Evolutionary conservation across 2,888 invertebrate species (phyloP).

Genomic region (Ophion costatus): DNA sequence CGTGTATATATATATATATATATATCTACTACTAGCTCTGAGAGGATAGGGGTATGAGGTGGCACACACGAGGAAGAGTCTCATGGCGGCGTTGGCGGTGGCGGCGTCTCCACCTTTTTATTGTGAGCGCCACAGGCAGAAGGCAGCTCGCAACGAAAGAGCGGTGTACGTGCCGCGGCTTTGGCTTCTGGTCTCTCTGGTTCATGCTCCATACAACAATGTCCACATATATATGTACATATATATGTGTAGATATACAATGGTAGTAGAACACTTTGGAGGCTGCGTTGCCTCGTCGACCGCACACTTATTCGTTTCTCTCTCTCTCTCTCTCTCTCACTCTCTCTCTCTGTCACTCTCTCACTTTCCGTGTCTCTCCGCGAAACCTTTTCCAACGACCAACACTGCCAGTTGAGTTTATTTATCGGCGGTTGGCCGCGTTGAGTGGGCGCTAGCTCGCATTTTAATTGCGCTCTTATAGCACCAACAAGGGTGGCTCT

Average conservation of each 20-base stretch:
- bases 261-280: constrained; percentile 46
- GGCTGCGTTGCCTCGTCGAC: constrained; percentile 53
- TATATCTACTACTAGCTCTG: neutral
- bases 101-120: constrained; percentile 82
- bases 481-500: constrained; percentile 72
- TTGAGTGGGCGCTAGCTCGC: constrained; percentile 83
- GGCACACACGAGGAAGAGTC: constrained; percentile 40
- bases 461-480: constrained; percentile 83
- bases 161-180: constrained; percentile 64
- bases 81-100: constrained; percentile 80
- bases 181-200: constrained; percentile 61
- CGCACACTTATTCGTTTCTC: constrained; percentile 79
- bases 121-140: constrained; percentile 82
- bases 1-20: constrained; percentile 8
- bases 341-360: neutral
- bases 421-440: constrained; percentile 82
- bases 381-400: constrained; percentile 54
- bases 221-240: constrained; percentile 33
- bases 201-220: constrained; percentile 44
- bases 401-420: constrained; percentile 79
- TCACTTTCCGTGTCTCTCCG: constrained; percentile 13
- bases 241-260: neutral
- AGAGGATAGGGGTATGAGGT: constrained; percentile 59
- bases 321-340: constrained; percentile 38
- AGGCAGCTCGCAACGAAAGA: constrained; percentile 69